Conservation (phyloP, 2,113 vertebrate genomes). For the Gulo gulo region DNA sequence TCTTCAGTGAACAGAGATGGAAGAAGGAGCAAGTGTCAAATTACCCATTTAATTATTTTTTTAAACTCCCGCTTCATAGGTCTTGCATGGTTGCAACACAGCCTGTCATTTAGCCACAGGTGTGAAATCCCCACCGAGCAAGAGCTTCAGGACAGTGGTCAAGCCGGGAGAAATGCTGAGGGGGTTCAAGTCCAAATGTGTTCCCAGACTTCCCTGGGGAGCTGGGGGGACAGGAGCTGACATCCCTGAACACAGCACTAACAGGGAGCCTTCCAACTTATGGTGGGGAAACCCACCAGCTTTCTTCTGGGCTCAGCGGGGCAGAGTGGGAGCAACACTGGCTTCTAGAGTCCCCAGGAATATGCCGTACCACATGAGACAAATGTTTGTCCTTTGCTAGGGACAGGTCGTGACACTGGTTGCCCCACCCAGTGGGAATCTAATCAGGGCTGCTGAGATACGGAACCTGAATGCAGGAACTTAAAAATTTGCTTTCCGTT, state of each 20-base stretch:
- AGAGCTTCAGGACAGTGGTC: not conserved
- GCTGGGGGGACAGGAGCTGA: not conserved
- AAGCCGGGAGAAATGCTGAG: not conserved
- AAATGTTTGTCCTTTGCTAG: not conserved
- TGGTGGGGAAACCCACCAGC: not conserved
- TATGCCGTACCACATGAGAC: not conserved
- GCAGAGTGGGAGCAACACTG: not conserved
- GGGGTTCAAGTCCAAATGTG: not conserved
- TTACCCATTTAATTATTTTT: conserved; percentile 51
- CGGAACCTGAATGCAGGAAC: not conserved
- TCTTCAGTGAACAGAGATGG: conserved; percentile 36
- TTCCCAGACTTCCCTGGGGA: not conserved
- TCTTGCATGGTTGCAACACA: not conserved
- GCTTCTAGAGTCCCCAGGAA: not conserved
- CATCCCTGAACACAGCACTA: no score
- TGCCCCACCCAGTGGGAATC: not conserved
- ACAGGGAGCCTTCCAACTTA: no score
- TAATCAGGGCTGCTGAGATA: not conserved
- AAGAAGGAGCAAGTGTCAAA: conserved; percentile 29
- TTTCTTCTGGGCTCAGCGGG: not conserved
- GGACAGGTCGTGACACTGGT: no score
- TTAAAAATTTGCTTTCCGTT: not conserved
- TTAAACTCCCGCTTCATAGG: not conserved
- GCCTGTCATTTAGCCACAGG: not conserved
- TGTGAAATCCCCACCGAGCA: not conserved